Evolutionary conservation across 2,888 invertebrate species (phyloP).

Genomic region (Acrobasis suavella): DNA sequence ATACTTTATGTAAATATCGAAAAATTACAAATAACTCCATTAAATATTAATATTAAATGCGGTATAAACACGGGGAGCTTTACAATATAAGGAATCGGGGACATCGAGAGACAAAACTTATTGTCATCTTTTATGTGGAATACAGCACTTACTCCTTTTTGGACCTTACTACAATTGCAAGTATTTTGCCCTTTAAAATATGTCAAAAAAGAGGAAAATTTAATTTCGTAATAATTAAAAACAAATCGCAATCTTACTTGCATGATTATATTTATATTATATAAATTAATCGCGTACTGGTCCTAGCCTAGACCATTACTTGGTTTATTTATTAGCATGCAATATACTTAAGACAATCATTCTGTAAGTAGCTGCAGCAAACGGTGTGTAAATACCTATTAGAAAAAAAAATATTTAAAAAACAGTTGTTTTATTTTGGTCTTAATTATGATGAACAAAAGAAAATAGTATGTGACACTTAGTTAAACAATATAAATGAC

Average conservation of each 20-base stretch:
- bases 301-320: too few relatives aligned
- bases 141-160: conserved; percentile 4
- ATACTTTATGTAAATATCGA: conserved; percentile 2
- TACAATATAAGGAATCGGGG: conserved; percentile 18
- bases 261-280: too few relatives aligned
- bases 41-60: conserved; percentile 12
- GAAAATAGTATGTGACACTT: too few relatives aligned
- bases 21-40: conserved; percentile 1
- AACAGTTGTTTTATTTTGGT: too few relatives aligned
- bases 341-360: too few relatives aligned
- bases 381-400: too few relatives aligned
- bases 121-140: conserved; percentile 25
- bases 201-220: neutral
- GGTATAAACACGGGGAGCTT: conserved; percentile 13
- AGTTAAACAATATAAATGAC: neutral
- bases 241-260: neutral
- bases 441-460: too few relatives aligned
- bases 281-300: too few relatives aligned
- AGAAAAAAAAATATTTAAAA: too few relatives aligned
- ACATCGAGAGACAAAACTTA: conserved; percentile 29
- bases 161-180: neutral
- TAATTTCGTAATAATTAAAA: neutral
- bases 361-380: too few relatives aligned
- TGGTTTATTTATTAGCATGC: too few relatives aligned
- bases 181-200: neutral